Evolutionary conservation across 2,797 vertebrate genomes (phyloP).

Genomic region (Acanthiza pusilla): DNA sequence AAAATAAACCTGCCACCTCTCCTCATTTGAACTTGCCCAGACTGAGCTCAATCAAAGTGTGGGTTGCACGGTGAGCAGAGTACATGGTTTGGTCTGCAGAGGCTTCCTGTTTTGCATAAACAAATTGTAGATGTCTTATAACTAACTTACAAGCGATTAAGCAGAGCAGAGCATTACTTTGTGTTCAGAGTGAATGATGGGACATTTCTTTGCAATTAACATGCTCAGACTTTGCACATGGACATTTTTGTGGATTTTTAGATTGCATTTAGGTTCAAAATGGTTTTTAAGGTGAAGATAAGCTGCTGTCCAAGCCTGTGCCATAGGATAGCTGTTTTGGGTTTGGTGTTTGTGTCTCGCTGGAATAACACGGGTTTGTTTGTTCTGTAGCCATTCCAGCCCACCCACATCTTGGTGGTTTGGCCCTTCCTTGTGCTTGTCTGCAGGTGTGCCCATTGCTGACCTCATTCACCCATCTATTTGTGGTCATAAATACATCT

Average conservation of each 20-base stretch:
- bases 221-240: not conserved
- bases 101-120: not conserved
- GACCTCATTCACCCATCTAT: slow-evolving; percentile 58
- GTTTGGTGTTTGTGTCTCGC: slow-evolving; percentile 29
- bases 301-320: not conserved
- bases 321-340: slow-evolving; percentile 28
- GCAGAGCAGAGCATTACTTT: not conserved
- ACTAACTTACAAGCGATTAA: not conserved
- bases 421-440: slow-evolving; percentile 57
- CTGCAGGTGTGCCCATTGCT: slow-evolving; percentile 70
- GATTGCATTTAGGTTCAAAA: not conserved
- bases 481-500: slow-evolving; percentile 53
- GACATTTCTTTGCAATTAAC: not conserved
- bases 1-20: not conserved
- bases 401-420: slow-evolving; percentile 66
- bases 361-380: slow-evolving; percentile 53
- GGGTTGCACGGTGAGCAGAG: not conserved
- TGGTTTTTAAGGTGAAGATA: not conserved
- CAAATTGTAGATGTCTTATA: not conserved
- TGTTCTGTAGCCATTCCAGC: slow-evolving; percentile 58
- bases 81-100: not conserved
- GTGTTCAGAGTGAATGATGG: not conserved
- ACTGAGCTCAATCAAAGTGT: not conserved
- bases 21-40: not conserved
- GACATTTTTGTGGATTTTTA: not conserved